Conservation (phyloP, 2,888 invertebrate species). For the Autographa gamma region DNA sequence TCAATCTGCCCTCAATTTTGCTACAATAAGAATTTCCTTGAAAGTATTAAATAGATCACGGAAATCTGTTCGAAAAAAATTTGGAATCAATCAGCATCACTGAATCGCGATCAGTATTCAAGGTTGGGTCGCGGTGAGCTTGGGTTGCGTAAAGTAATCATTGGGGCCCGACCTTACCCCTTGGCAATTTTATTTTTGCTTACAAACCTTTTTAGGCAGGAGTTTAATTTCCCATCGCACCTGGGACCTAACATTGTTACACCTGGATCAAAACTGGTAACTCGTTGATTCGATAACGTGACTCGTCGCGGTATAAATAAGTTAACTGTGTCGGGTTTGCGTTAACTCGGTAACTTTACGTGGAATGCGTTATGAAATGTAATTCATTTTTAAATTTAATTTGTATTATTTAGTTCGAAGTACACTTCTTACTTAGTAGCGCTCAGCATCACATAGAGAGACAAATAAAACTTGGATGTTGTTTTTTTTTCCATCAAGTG, state of each 20-base stretch:
- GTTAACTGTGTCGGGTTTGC: conserved; percentile 31
- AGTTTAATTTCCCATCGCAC: conserved; percentile 63
- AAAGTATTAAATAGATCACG: conserved; percentile 45
- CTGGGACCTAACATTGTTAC: conserved; percentile 59
- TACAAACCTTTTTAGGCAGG: conserved; percentile 58
- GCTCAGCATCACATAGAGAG: too few relatives aligned
- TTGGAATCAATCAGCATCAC: conserved; percentile 54
- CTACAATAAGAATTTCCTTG: conserved; percentile 32
- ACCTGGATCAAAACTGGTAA: conserved; percentile 56
- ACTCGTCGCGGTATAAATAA: conserved; percentile 42
- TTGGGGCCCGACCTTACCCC: conserved; percentile 52
- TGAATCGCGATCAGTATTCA: conserved; percentile 57
- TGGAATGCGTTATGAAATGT: conserved; percentile 6
- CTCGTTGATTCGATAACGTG: conserved; percentile 52
- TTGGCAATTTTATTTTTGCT: conserved; percentile 60
- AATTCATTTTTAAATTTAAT: background rate
- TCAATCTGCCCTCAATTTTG: conserved; percentile 21
- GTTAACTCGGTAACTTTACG: conserved; percentile 8
- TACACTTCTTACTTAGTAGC: background rate
- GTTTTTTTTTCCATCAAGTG: background rate
- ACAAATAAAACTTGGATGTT: too few relatives aligned
- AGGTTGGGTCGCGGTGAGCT: conserved; percentile 42
- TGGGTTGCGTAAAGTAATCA: conserved; percentile 52
- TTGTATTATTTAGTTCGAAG: background rate
- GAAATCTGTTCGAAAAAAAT: conserved; percentile 46